phyloP scores from a whole-genome alignment of 2,113 vertebrate genomes.

The Lamprotornis superbus region DNA sequence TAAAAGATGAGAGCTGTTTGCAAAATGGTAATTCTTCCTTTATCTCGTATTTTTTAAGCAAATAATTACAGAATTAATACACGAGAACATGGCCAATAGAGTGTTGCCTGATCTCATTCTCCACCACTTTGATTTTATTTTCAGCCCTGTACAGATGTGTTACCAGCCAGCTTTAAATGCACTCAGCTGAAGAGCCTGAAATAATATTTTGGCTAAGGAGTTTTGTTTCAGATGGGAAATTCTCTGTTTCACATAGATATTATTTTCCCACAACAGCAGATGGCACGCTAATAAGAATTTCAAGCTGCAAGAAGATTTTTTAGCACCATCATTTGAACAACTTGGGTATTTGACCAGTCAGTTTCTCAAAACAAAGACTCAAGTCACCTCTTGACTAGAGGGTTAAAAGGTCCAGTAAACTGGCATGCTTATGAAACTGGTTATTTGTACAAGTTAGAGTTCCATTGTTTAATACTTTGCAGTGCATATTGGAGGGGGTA shows the following conservation, averaged over 20 bases:
- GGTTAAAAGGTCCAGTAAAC: not conserved
- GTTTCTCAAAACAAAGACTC: not conserved
- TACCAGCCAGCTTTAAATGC: not conserved
- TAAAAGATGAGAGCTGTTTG: not conserved
- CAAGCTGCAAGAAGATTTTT: not conserved
- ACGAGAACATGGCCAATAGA: fast-evolving
- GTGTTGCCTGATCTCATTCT: not conserved
- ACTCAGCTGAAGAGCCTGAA: not conserved
- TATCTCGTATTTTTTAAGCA: not conserved
- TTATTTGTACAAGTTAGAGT: not conserved
- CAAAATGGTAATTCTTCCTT: not conserved
- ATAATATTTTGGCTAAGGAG: not conserved
- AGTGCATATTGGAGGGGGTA: not conserved
- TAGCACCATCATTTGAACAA: not conserved
- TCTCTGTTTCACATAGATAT: not conserved
- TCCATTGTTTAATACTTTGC: not conserved
- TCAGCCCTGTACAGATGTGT: not conserved
- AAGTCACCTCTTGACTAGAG: not conserved
- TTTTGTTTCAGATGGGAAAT: not conserved
- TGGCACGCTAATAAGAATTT: not conserved
- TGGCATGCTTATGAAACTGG: not conserved
- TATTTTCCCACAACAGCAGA: not conserved
- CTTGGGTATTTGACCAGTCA: not conserved
- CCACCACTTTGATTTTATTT: not conserved
- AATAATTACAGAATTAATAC: not conserved